A percentile compares a stretch with the other conserved stretches of the same genome.
Conservation (phyloP, 2,113 vertebrate genomes). For the Pyrgilauda ruficollis region DNA sequence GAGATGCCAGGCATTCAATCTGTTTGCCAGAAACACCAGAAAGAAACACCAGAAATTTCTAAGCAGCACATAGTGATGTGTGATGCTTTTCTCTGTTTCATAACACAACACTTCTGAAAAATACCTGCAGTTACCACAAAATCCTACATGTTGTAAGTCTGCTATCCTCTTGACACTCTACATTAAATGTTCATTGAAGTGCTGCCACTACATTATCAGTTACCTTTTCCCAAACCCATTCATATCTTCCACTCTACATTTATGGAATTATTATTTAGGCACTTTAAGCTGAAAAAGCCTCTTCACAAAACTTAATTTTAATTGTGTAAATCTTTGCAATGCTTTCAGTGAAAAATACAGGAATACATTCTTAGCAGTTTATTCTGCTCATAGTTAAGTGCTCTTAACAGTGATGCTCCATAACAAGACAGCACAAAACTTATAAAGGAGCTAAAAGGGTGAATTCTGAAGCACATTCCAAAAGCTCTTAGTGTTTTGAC, state of each 20-base stretch:
- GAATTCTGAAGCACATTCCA: background rate
- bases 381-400: background rate
- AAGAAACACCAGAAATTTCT: background rate
- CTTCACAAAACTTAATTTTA: background rate
- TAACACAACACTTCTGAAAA: background rate
- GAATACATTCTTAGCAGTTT: background rate
- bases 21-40: background rate
- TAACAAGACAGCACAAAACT: background rate
- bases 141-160: background rate
- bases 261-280: background rate
- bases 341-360: background rate
- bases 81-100: background rate
- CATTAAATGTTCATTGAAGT: background rate
- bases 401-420: background rate
- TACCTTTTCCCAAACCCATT: background rate
- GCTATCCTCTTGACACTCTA: background rate
- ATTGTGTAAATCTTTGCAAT: background rate
- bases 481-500: background rate
- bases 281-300: background rate
- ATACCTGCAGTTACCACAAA: background rate
- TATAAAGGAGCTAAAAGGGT: background rate
- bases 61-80: background rate
- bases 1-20: background rate
- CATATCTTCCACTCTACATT: background rate
- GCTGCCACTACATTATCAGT: background rate